Conservation (phyloP, 2,888 invertebrate species). For the Diadromus collaris region DNA sequence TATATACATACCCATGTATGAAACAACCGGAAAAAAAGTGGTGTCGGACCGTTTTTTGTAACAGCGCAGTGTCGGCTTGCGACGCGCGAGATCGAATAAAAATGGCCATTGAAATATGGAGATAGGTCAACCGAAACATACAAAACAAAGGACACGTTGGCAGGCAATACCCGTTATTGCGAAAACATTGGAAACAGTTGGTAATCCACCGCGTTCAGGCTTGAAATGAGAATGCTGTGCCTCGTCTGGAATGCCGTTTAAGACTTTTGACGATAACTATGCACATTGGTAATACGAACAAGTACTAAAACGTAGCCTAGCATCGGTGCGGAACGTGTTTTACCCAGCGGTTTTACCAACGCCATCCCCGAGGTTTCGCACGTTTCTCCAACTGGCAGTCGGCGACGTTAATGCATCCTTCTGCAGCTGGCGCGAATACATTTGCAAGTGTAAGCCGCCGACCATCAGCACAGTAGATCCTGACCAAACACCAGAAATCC, state of each 20-base stretch:
- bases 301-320: not conserved
- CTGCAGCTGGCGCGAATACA: conserved; percentile 68
- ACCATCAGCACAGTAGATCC: conserved; percentile 59
- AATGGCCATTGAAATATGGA: conserved; percentile 4
- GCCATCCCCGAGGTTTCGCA: conserved; percentile 53
- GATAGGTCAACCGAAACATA: not conserved
- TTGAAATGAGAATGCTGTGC: not conserved
- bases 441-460: conserved; percentile 74
- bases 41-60: not conserved
- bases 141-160: not conserved
- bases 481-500: conserved; percentile 70
- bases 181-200: not conserved
- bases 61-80: not conserved
- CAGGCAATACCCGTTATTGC: not conserved
- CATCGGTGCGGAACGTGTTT: not conserved
- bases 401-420: conserved; percentile 66
- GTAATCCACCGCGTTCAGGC: not conserved
- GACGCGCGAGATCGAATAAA: conserved; percentile 11
- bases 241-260: conserved; percentile 1
- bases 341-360: conserved; percentile 9
- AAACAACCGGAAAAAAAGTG: not conserved
- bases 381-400: conserved; percentile 59
- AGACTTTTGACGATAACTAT: conserved; percentile 13
- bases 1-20: not conserved
- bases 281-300: conserved; percentile 16